A percentile compares a stretch with the other conserved stretches of the same genome.
phyloP scores from a whole-genome alignment of 1,140 invertebrate genomes.

The Camponotus vicinus region DNA sequence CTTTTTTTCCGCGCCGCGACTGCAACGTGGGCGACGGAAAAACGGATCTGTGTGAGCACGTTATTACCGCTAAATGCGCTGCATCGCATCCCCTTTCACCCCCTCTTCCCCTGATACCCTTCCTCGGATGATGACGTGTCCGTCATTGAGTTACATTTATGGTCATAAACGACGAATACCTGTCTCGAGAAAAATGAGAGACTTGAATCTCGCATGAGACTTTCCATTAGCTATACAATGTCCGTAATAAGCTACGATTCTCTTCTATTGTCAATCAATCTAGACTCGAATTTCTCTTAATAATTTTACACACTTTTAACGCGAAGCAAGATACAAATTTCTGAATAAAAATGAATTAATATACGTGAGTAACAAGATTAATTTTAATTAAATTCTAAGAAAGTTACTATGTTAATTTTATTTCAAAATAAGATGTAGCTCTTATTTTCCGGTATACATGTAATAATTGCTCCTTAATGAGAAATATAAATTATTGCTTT shows the following conservation, averaged over 20 bases:
- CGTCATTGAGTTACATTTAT: conserved; percentile 16
- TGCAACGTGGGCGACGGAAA: conserved; percentile 42
- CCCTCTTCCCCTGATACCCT: too few species aligned
- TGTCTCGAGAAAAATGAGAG: neutral
- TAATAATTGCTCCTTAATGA: neutral
- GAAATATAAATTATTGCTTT: neutral
- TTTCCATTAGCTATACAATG: neutral
- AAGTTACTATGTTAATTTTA: neutral
- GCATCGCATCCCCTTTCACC: neutral
- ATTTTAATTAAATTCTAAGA: neutral
- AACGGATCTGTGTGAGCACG: conserved; percentile 43
- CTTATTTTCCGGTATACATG: neutral
- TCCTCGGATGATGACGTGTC: conserved; percentile 29
- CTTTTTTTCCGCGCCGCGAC: conserved; percentile 51
- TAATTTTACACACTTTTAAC: neutral
- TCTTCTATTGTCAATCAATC: neutral
- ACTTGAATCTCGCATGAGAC: too few species aligned
- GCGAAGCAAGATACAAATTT: neutral
- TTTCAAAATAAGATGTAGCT: neutral
- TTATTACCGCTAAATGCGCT: conserved; percentile 52
- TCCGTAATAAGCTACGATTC: neutral
- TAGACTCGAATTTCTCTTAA: neutral
- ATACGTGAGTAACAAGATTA: neutral
- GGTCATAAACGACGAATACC: neutral
- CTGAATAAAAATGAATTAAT: neutral